Conservation (phyloP, 2,113 vertebrate species). For the Theristicus caerulescens region DNA sequence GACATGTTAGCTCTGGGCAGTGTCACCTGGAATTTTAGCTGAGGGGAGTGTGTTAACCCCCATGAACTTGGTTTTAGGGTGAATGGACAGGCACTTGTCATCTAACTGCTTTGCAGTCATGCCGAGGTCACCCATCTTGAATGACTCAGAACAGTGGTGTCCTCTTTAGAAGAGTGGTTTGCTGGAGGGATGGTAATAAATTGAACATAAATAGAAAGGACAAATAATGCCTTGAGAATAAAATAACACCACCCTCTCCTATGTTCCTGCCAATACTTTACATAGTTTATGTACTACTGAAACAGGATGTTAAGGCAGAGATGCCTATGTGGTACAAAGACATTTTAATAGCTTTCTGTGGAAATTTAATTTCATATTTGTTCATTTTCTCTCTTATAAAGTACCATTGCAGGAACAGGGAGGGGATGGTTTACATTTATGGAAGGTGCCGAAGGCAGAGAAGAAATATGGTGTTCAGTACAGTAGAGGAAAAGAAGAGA, state of each 20-base stretch:
- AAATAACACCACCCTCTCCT: neutral
- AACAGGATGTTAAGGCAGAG: neutral
- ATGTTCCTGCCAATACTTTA: neutral
- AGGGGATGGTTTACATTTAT: constrained; percentile 27
- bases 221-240: neutral
- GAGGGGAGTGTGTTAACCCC: neutral
- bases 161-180: neutral
- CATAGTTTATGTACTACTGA: neutral
- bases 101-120: neutral
- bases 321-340: neutral
- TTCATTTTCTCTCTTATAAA: neutral
- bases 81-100: neutral
- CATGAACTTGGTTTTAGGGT: neutral
- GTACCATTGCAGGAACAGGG: neutral
- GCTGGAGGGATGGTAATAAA: neutral
- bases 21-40: neutral
- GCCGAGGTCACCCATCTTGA: neutral
- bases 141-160: neutral
- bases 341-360: constrained; percentile 14
- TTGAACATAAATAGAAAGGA: neutral
- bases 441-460: constrained; percentile 1
- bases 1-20: neutral
- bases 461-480: neutral
- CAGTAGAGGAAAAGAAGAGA: constrained; percentile 19
- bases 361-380: constrained; percentile 9